Percentiles rank a stretch among this genome's conserved stretches.
phyloP scores from a whole-genome alignment of 1,140 invertebrate genomes.

The Cydia strobilella region DNA sequence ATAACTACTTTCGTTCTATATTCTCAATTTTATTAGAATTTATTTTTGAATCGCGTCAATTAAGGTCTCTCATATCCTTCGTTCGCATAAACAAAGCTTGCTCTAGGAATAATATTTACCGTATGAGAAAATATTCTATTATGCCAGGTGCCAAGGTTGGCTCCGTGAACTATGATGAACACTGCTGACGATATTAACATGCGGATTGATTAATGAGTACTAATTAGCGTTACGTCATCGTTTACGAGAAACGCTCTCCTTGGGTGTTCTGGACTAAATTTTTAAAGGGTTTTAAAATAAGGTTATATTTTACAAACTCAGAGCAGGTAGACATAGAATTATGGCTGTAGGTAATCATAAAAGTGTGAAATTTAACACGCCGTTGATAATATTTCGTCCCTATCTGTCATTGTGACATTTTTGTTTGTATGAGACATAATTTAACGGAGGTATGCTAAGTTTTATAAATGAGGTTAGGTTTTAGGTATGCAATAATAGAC shows the following conservation, averaged over 20 bases:
- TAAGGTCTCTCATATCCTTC: constrained; percentile 20
- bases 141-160: constrained; percentile 26
- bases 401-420: too few relatives aligned
- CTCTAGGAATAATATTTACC: constrained; percentile 27
- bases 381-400: too few relatives aligned
- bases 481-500: neutral
- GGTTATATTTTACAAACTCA: neutral
- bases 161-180: constrained; percentile 9
- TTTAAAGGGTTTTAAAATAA: neutral
- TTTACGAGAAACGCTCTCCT: neutral
- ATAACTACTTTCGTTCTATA: constrained; percentile 18
- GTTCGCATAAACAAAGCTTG: constrained; percentile 7
- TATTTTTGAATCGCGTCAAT: constrained; percentile 29
- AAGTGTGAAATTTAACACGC: neutral
- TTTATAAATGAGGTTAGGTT: neutral
- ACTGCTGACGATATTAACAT: constrained; percentile 5
- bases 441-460: too few relatives aligned
- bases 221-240: neutral
- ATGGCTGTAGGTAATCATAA: neutral
- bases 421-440: too few relatives aligned
- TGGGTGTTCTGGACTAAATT: neutral
- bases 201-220: constrained; percentile 21
- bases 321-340: neutral
- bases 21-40: constrained; percentile 4
- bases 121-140: constrained; percentile 26